These are phyloP conservation scores for Cryptops parisi DNA, from an alignment of 2,888 invertebrate species.

Conservation along the genomic window DNA sequence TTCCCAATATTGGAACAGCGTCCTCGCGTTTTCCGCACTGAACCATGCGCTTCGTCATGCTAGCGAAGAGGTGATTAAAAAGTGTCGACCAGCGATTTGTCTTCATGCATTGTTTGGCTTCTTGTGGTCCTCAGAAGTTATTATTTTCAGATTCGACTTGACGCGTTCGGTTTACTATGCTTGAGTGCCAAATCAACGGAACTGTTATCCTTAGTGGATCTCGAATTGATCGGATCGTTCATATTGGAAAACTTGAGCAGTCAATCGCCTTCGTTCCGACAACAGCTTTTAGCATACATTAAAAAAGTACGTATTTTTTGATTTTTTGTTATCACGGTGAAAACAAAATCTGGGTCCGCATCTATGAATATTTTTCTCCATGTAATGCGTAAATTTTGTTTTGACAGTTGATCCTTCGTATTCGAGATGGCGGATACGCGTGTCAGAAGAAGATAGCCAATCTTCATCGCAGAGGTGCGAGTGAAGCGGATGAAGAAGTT, in stretches of 20 bases:
- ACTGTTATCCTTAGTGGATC: constrained; percentile 43
- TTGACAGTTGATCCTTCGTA: constrained; percentile 34
- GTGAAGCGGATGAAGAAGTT: constrained; percentile 11
- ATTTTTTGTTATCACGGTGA: too few relatives aligned
- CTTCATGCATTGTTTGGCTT: too few relatives aligned
- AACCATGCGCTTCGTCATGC: constrained; percentile 42
- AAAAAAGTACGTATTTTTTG: constrained; percentile 47
- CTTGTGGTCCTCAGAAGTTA: too few relatives aligned
- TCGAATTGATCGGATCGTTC: constrained; percentile 46
- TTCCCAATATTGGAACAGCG: constrained; percentile 39
- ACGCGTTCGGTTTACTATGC: constrained; percentile 51
- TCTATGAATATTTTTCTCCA: too few relatives aligned
- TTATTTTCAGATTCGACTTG: constrained; percentile 49
- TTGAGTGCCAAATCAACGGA: constrained; percentile 60
- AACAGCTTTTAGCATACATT: constrained; percentile 49
- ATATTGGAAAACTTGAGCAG: constrained; percentile 52
- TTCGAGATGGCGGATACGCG: constrained; percentile 35
- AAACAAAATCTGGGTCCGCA: too few relatives aligned
- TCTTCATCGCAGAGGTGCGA: background rate
- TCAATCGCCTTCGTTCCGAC: constrained; percentile 50
- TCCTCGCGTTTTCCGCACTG: constrained; percentile 40
- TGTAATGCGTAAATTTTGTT: too few relatives aligned
- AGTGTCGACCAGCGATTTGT: too few relatives aligned
- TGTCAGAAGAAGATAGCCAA: background rate
- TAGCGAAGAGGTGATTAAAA: constrained; percentile 44